Base-by-base conservation (phyloP, 2,113 vertebrate species). In the Charadrius vociferus region DNA sequence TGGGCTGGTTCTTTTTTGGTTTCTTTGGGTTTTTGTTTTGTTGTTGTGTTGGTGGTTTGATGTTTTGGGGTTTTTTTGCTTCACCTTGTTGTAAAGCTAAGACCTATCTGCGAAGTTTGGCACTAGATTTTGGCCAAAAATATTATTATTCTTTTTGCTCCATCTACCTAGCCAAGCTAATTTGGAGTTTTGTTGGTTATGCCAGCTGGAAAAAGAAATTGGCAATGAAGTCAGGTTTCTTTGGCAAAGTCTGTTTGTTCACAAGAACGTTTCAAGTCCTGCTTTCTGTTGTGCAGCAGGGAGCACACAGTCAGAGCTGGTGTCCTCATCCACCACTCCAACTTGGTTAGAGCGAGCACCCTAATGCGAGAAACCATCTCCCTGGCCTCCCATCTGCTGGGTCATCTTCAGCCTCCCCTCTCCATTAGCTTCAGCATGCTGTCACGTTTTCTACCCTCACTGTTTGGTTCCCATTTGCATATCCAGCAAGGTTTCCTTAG, bases 101-200 rank as follows among this genome's bases (percentile, higher is more conserved):
- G 59, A 70, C 32, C 32, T 70, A 82, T 70, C 85, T 92, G 63
- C 72, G 86, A 86, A 86, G 26, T 63, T 88, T 91, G 65, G 52
- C 55, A 50, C 29, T 50, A 87, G 39, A 36, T 80, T 87, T 86
- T 91, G 53, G 66, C 58, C 58, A 77, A 80, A 93, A 93, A 81
- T 74, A 86, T 30, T 89, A 41, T 94, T 94, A 87, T 93, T 95
- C 68, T 47, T 95, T 93, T 94, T 92, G 53, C 55, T 49, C 59
- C 77, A 10, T 66, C 85, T 94, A 93, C 74, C 82, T 90, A 93
- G 88, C 90, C 96, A 95, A 95, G 95, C 63, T 90, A 66, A 96
- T 96, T 93, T 90, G 90, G 75, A 93, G 50, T 82, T 96, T 80
- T 73, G 62, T 49, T 91, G 74, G 67, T 39, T 93, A 24, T 47